Conservation (phyloP, 2,797 vertebrate species). For the Spinus olivaceus region DNA sequence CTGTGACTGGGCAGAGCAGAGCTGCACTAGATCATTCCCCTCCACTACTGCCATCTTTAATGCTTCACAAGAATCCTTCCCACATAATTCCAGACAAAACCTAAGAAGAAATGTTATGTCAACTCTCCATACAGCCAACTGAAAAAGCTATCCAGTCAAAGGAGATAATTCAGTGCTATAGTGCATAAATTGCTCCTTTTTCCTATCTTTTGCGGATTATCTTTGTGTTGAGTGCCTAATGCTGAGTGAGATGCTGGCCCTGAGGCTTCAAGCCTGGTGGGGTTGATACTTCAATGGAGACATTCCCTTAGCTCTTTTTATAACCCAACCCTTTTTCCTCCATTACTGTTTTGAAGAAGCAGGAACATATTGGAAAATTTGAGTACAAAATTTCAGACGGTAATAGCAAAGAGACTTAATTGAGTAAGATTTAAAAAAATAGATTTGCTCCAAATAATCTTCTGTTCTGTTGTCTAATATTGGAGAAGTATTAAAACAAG, state of each 20-base stretch:
- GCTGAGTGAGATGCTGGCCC: not conserved
- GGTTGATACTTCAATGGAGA: not conserved
- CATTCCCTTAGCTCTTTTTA: not conserved
- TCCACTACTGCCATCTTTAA: not conserved
- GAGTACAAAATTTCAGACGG: not conserved
- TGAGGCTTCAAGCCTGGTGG: not conserved
- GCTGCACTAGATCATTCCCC: not conserved
- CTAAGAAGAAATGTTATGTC: not conserved
- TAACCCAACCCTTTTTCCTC: not conserved
- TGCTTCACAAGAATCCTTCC: not conserved
- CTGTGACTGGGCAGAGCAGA: not conserved
- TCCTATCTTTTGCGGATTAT: not conserved
- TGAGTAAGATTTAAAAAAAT: not conserved
- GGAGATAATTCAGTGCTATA: not conserved
- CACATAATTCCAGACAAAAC: not conserved
- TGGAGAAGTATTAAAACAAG: not conserved
- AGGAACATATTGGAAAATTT: not conserved
- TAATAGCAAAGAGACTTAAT: not conserved
- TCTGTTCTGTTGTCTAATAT: not conserved
- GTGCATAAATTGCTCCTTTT: not conserved
- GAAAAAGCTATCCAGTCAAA: not conserved
- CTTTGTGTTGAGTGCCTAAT: not conserved
- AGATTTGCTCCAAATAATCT: not conserved
- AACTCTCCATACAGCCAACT: not conserved
- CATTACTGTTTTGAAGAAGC: not conserved